Evolutionary conservation across 1,140 invertebrate species (phyloP), one percentile per base, ranked within the genome.

Genomic region (Cotesia glomerata): DNA sequence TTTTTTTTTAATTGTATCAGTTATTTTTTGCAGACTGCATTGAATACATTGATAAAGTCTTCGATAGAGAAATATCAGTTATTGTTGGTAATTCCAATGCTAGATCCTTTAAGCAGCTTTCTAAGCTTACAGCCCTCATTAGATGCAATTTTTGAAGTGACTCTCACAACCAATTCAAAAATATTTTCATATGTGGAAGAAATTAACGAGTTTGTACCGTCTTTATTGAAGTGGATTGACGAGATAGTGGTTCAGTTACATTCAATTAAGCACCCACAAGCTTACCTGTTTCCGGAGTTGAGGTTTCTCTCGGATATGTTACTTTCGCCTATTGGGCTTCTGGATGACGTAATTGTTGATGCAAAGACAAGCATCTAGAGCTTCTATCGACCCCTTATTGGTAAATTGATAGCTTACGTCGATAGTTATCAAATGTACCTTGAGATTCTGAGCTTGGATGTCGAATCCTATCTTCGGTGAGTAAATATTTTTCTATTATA

Each of bases 221-320:
- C 88, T 7, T 84, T 92, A 0, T 83, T 92, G 36, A 78, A 86
- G 3, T 73, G 93, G 14, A 92, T 92, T 76, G 89, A 92, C 59
- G 90, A 90, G 71, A 90, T 89, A 35, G 84, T 94, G 5, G 87
- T 84, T 52, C 85, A 89, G 7, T 91, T 90, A 45, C 92, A 94
- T 78, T 89, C 90, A 79, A 91, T 95, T 16, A 89, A 87, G 14
- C 92, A 94, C 83, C 88, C 93, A 13, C 91, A 94, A 75, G 88
- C 92, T n/a, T 89, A 88, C 74, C 87, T 94, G 3, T 81, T 94
- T 81, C 88, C 88, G 4, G 89, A 90, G 18, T 88, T 94, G 2
- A 90, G 90, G 67, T 94, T 92, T 84, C 89, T 92, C 0, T 88
- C 89, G 5, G 90, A 92, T 64, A 81, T 92, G 1, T 89, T 88